Conservation (phyloP, 2,113 vertebrate species). For the Dolichotis patagonum region DNA sequence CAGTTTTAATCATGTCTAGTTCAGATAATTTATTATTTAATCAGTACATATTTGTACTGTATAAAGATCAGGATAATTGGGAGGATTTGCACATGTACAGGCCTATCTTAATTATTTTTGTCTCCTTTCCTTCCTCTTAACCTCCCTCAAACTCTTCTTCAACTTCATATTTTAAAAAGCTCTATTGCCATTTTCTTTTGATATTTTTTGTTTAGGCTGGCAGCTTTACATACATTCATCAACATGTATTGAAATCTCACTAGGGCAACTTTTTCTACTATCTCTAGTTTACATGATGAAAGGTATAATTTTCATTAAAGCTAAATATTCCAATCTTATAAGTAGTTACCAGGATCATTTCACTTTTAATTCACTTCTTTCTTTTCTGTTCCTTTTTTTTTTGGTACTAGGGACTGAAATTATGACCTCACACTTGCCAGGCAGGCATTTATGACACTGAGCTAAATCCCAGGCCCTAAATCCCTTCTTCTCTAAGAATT, state of each 20-base stretch:
- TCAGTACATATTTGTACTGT: background rate
- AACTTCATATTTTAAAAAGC: background rate
- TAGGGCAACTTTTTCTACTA: background rate
- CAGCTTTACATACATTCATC: background rate
- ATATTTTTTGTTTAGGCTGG: background rate
- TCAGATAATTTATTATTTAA: background rate
- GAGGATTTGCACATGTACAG: background rate
- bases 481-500: background rate
- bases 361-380: background rate
- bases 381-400: too few species aligned
- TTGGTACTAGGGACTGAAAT: too few species aligned
- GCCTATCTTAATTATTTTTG: background rate
- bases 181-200: background rate
- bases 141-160: background rate
- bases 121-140: background rate
- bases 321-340: background rate
- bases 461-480: too few species aligned
- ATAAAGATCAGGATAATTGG: background rate
- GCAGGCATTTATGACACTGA: too few species aligned
- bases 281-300: background rate
- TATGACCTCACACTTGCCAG: too few species aligned
- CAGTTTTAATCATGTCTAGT: background rate
- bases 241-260: background rate
- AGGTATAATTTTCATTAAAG: background rate
- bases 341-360: background rate